A percentile compares a stretch with the other conserved stretches of the same genome.
Conservation (phyloP, 1,140 invertebrate species). For the Phymastichus coffea region DNA sequence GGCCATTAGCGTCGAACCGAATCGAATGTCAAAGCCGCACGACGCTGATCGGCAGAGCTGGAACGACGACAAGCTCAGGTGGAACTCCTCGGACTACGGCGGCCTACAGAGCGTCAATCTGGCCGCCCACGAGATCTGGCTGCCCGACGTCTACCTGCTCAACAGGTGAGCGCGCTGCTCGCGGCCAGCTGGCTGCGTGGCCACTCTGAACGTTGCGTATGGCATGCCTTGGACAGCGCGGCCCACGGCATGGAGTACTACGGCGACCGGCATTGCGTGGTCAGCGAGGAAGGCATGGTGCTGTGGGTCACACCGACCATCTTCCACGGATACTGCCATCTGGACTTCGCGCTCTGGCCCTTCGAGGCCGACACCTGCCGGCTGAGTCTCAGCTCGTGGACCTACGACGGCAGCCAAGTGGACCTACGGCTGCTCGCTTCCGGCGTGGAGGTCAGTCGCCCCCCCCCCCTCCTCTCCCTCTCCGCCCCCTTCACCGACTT, state of each 20-base stretch:
- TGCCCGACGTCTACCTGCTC: conserved; percentile 66
- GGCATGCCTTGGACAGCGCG: conserved; percentile 52
- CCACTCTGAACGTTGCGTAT: too few species aligned
- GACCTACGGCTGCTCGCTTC: conserved; percentile 55
- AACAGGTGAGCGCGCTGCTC: conserved; percentile 55
- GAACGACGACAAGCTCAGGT: conserved; percentile 66
- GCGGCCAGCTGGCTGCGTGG: neutral
- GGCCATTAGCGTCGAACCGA: too few species aligned
- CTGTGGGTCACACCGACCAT: conserved; percentile 71
- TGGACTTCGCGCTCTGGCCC: conserved; percentile 71
- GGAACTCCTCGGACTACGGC: conserved; percentile 64
- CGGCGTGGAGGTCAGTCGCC: conserved; percentile 55
- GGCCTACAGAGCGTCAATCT: conserved; percentile 59
- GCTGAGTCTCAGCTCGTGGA: conserved; percentile 70
- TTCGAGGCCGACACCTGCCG: conserved; percentile 71
- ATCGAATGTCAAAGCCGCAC: too few species aligned
- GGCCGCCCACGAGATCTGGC: conserved; percentile 67
- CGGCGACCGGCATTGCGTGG: conserved; percentile 63
- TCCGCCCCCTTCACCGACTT: too few species aligned
- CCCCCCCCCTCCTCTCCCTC: neutral
- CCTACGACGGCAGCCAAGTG: conserved; percentile 66
- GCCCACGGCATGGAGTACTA: conserved; percentile 59
- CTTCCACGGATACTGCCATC: conserved; percentile 65
- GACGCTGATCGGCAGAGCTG: too few species aligned
- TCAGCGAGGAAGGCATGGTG: conserved; percentile 60